Evolutionary conservation across 1,140 invertebrate species (phyloP).

Genomic region (Drosophila rhopaloa): DNA sequence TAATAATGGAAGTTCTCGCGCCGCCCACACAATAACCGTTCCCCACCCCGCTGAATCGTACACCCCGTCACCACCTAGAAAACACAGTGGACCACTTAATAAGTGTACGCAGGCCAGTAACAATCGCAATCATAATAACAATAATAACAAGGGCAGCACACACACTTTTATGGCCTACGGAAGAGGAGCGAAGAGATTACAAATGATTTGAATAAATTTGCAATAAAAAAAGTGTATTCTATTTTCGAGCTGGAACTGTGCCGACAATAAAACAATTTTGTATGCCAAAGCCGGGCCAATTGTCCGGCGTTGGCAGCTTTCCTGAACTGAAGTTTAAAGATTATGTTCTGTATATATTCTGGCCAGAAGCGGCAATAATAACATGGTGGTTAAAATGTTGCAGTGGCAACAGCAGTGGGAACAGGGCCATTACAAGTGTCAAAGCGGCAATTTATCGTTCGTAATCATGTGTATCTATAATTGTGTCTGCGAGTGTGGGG

Average conservation of each 20-base stretch:
- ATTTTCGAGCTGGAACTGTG: conserved; percentile 53
- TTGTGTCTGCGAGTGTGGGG: conserved; percentile 44
- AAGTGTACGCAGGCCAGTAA: conserved; percentile 34
- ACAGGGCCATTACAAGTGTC: conserved; percentile 80
- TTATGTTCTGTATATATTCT: conserved; percentile 54
- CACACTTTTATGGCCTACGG: conserved; percentile 65
- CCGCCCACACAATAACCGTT: conserved; percentile 48
- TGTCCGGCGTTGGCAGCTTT: conserved; percentile 58
- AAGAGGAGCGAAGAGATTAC: conserved; percentile 57
- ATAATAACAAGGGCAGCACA: conserved; percentile 28
- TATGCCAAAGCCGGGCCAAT: conserved; percentile 58
- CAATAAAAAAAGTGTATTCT: conserved; percentile 72
- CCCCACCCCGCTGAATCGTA: conserved; percentile 1
- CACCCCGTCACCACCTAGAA: conserved; percentile 32
- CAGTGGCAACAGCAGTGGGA: conserved; percentile 47
- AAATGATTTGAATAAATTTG: conserved; percentile 83
- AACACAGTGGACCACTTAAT: conserved; percentile 73
- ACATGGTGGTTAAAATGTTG: conserved; percentile 70
- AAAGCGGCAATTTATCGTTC: conserved; percentile 80
- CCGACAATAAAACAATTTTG: conserved; percentile 82
- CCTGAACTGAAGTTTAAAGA: conserved; percentile 63
- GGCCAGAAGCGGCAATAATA: conserved; percentile 41
- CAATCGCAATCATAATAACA: conserved; percentile 66
- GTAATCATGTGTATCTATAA: conserved; percentile 81
- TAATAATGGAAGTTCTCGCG: conserved; percentile 20